Evolutionary conservation across 2,888 invertebrate genomes (phyloP).

Genomic region (Heterodera filipjevi): DNA sequence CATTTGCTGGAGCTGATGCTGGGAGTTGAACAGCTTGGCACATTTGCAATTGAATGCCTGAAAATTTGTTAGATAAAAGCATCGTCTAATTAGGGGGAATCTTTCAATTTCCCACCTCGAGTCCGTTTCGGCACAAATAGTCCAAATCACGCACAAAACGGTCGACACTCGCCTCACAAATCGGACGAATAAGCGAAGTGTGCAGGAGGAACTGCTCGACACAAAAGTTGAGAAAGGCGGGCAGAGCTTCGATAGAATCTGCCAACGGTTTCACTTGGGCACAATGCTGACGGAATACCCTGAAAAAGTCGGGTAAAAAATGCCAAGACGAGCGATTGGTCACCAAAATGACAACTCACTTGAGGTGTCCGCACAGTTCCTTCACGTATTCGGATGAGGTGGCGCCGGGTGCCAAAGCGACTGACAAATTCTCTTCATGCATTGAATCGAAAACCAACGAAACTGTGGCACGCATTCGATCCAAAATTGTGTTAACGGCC

Average conservation of each 20-base stretch:
- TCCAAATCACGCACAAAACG: slow-evolving; percentile 44
- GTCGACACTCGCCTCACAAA: slow-evolving; percentile 24
- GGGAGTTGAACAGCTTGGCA: slow-evolving; percentile 44
- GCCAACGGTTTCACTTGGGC: slow-evolving; percentile 67
- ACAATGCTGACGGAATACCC: slow-evolving; percentile 47
- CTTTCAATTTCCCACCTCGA: slow-evolving; percentile 37
- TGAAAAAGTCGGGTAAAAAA: slow-evolving; percentile 15
- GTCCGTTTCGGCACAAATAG: slow-evolving; percentile 35
- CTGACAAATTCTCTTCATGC: slow-evolving; percentile 46
- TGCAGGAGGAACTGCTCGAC: slow-evolving; percentile 84
- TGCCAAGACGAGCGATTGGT: neutral
- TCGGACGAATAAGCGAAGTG: slow-evolving; percentile 79
- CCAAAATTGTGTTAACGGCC: slow-evolving; percentile 34
- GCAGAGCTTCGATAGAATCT: slow-evolving; percentile 75
- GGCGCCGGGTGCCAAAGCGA: slow-evolving; percentile 20
- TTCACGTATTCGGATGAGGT: slow-evolving; percentile 44
- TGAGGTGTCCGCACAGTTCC: slow-evolving; percentile 49
- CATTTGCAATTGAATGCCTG: slow-evolving; percentile 48
- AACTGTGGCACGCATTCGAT: slow-evolving; percentile 43
- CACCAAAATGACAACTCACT: neutral
- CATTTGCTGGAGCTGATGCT: slow-evolving; percentile 32
- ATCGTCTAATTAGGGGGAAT: neutral
- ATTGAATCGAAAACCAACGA: slow-evolving; percentile 48
- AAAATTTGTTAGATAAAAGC: neutral
- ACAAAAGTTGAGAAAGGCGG: slow-evolving; percentile 82